Base-by-base conservation (phyloP, 2,888 invertebrate species). In the Automeris io region DNA sequence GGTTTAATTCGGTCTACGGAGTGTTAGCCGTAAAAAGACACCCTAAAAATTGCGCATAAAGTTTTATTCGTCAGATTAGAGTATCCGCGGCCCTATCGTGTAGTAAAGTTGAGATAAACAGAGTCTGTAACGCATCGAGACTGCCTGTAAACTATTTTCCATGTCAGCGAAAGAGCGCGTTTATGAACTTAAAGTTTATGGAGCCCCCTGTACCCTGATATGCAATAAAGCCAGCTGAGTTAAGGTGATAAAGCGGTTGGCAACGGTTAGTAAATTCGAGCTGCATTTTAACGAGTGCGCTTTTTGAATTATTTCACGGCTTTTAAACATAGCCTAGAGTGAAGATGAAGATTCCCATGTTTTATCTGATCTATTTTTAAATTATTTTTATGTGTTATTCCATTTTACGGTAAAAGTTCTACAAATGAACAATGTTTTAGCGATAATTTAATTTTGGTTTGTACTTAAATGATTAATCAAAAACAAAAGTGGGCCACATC, bases 121-220 rank as follows among this genome's bases (percentile, higher is more conserved):
- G 62, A 61, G 61, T 64, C 62, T 64, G 66, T 71, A 64, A 69
- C 61, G 66, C 54, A 63, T 61, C 54, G 49, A 72, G 70, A 72
- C 67, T 51, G 70, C 73, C 68, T 76, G 73, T 81, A 80, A 81
- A 82, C 82, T 81, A 81, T 81, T 82, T 81, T 77, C 79, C 76
- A 72, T 79, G 81, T 82, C 82, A 80, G 80, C 82, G 65, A 78
- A 80, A 80, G 73, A 72, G 68, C 69, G 64, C 70, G 66, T 74
- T 79, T 77, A 78, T 72, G 68, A 67, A 50, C 36, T 8, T 48
- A 39, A 31, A 52, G 43, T 49, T 49, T 49, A 49, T 43, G 40
- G 34, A 23, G 36, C 25, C 40, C 32, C 24, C 53, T 54, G 55
- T 59, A 53, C 49, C 49, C 52, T 43, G 54, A 57, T 54, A 50